These are phyloP conservation scores for Monomorium pharaonis DNA, from an alignment of 1,140 invertebrate genomes.

Conservation along the genomic window DNA sequence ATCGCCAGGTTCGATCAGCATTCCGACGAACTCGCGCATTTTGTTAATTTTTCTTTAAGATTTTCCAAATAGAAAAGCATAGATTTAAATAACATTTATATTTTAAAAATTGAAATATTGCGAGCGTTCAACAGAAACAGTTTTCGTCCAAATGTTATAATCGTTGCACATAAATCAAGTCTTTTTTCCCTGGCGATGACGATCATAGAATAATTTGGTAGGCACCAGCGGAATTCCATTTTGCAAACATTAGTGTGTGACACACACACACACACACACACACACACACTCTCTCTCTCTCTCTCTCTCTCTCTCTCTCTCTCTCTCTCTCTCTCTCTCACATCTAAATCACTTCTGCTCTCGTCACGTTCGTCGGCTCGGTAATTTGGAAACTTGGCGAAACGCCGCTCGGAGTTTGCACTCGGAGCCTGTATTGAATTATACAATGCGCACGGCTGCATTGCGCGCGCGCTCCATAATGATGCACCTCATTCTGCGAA, in stretches of 20 bases:
- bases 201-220: background rate
- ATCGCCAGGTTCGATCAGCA: background rate
- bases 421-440: constrained; percentile 37
- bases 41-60: background rate
- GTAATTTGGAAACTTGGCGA: constrained; percentile 48
- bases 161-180: background rate
- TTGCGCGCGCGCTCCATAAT: constrained; percentile 41
- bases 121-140: background rate
- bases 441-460: constrained; percentile 41
- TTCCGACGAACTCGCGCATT: background rate
- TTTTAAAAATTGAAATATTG: background rate
- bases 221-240: constrained; percentile 5
- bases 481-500: constrained; percentile 52
- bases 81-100: background rate
- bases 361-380: constrained; percentile 23
- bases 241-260: constrained; percentile 14
- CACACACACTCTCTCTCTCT: too few relatives aligned
- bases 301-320: too few relatives aligned
- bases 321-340: too few relatives aligned
- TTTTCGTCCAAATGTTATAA: background rate
- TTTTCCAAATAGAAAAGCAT: background rate
- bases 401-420: constrained; percentile 19
- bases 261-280: too few relatives aligned
- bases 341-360: constrained; percentile 40
- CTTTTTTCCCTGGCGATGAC: background rate